Base-by-base conservation (phyloP, 2,797 vertebrate species). In the Merluccius polli region DNA sequence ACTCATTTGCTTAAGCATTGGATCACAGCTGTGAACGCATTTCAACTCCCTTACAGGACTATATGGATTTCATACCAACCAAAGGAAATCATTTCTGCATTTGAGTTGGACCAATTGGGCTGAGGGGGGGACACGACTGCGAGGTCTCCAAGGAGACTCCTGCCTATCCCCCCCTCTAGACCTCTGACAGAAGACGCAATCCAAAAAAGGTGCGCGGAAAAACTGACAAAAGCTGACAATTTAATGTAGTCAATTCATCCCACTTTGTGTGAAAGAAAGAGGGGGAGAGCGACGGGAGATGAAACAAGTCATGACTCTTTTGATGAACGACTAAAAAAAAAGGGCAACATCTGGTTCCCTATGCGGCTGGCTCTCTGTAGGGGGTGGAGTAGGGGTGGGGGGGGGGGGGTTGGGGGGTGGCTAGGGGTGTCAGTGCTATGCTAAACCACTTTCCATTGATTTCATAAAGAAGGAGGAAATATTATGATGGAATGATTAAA, bases 241-340 rank as follows among this genome's bases (percentile, higher is more conserved):
- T 69, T 72, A 12, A 29, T 36, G 10, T 72, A 48, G 16, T 67
- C n/a, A n/a, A n/a, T 77, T 63, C 16, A 63, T 44, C 32, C 15
- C 2, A 76, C 65, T 30, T 59, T 21, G 27, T 16, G 65, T 16
- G 65, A 30, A 4, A 29, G 65, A 1, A 10, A 15, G 59, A 74
- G 71, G 38, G 73, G 70, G 72, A 21, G 48, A 59, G 32, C 12
- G n/a, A n/a, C n/a, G 72, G 72, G 32, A 27, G 71, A 71, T 75
- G 65, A 67, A 72, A 70, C 71, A 63, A 68, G 75, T 74, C 68
- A 70, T 24, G 9, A 72, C 52, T 35, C 67, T 76, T 32, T 59
- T 63, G 67, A 79, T 84, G 72, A 79, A 69, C 75, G 24, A 81
- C 75, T 77, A 18, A 76, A 67, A 30, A 75, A 44, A 63, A 1